These are phyloP conservation scores for Scrobipalpa costella DNA, from an alignment of 2,888 invertebrate genomes.

Conservation along the genomic window DNA sequence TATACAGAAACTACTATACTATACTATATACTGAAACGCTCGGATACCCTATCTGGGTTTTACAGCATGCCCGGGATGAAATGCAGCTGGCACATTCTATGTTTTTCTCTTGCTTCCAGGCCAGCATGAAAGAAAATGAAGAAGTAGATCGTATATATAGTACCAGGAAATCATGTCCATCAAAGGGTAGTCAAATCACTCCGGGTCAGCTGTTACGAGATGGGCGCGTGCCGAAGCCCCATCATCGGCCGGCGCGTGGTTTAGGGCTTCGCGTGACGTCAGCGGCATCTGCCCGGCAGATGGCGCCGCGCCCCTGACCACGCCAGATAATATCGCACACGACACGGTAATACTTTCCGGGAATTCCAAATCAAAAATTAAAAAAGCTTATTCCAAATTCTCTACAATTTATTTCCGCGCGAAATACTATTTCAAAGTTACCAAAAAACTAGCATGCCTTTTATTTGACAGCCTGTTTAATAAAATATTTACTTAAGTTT, in stretches of 20 bases:
- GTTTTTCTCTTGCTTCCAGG: too few species aligned
- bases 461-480: too few species aligned
- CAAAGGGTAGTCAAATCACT: slow-evolving; percentile 63
- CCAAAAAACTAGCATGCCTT: slow-evolving; percentile 3
- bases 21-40: too few species aligned
- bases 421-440: too few species aligned
- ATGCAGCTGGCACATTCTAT: too few species aligned
- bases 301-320: slow-evolving; percentile 63
- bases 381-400: background rate
- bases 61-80: too few species aligned
- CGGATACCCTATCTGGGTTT: too few species aligned
- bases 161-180: slow-evolving; percentile 48
- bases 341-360: slow-evolving; percentile 51
- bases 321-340: slow-evolving; percentile 72
- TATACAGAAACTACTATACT: too few species aligned
- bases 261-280: slow-evolving; percentile 77
- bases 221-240: slow-evolving; percentile 65
- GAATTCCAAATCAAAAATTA: slow-evolving; percentile 48
- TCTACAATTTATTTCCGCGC: too few species aligned
- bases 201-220: slow-evolving; percentile 64
- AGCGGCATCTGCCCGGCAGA: slow-evolving; percentile 77
- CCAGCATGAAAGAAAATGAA: too few species aligned
- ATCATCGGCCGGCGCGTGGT: slow-evolving; percentile 36
- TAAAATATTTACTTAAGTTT: too few species aligned
- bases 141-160: too few species aligned